phyloP scores from a whole-genome alignment of 2,797 vertebrate genomes.

The Anguilla pacifica region DNA sequence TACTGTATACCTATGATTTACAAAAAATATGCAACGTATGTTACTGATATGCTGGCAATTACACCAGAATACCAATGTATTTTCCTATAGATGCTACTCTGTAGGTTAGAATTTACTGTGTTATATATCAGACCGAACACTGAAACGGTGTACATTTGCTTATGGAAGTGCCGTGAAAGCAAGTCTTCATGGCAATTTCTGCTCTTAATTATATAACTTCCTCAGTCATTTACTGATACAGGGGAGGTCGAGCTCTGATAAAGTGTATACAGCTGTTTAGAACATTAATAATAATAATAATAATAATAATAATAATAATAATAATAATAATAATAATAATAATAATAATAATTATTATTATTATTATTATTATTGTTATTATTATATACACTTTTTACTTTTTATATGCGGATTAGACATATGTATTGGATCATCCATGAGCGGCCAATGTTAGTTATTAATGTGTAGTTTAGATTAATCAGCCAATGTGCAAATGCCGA shows the following conservation, averaged over 20 bases:
- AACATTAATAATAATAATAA: too few species aligned
- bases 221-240: neutral
- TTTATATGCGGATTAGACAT: too few species aligned
- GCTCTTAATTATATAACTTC: neutral
- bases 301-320: neutral
- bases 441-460: neutral
- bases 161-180: neutral
- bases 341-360: too few species aligned
- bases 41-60: neutral
- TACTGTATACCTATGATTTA: neutral
- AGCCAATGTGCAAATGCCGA: neutral
- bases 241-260: too few species aligned
- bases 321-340: too few species aligned
- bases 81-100: neutral
- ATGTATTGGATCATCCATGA: too few species aligned
- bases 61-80: neutral
- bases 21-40: neutral
- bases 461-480: neutral
- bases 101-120: neutral
- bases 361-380: too few species aligned
- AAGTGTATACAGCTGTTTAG: neutral
- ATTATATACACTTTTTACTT: too few species aligned
- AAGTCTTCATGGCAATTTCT: neutral
- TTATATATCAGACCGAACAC: neutral
- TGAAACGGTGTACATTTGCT: neutral